Base-by-base conservation (phyloP, 2,113 vertebrate genomes). In the Indri indri region DNA sequence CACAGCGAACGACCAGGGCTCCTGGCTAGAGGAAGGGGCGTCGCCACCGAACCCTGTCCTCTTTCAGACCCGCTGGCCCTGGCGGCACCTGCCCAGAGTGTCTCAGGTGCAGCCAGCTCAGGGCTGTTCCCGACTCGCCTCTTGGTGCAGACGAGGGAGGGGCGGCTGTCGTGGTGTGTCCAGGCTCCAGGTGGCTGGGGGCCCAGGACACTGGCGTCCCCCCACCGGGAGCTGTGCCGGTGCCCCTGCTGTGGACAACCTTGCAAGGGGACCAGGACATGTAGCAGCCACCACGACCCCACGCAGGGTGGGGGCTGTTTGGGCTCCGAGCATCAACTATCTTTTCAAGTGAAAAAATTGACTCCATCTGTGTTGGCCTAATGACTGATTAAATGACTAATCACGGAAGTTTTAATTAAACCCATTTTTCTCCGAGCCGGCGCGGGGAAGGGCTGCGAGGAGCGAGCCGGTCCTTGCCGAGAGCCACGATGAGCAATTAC, bases 361-460 rank as follows among this genome's bases (percentile, higher is more conserved):
- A 97, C 97, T 98, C 98, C 99, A 98, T 98, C 98, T 98, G 98
- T 97, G 98, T 98, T 97, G 98, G 98, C 98, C 98, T 98, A 98
- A 98, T 98, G 98, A 98, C 98, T 98, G 98, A 98, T 98, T 98
- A 98, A 99, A 98, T 98, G 98, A 98, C 98, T 98, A 98, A 98
- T 99, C 98, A 98, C 96, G 94, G 98, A 98, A 98, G 98, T 98
- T 99, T 98, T 98, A 98, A 98, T 98, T 98, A 98, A 98, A 98
- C 98, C 97, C 97, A 97, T 98, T 98, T 98, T 97, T 95, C 98
- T 98, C 92, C 9, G 57, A 91, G 98, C 97, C 54, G 92, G 97
- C 97, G 95, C 97, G 94, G 97, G 97, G 97, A 97, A 97, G 97
- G 97, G 98, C 98, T 91, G 96, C 88, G 97, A 97, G 59, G 95